phyloP scores from a whole-genome alignment of 2,888 invertebrate species.

The Geotrupes spiniger region DNA sequence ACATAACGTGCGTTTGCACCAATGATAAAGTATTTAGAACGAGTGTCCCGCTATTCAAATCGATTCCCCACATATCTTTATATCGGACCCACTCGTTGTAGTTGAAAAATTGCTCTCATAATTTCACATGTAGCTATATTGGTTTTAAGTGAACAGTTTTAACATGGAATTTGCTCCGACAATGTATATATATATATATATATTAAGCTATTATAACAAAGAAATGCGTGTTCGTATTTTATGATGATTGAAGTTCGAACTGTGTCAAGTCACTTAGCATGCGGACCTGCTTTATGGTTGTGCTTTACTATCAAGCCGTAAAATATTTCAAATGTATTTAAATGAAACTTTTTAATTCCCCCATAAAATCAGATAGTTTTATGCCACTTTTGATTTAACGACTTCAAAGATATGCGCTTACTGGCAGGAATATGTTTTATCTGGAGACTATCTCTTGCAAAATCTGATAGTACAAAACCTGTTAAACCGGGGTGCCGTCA shows the following conservation, averaged over 20 bases:
- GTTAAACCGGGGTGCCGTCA: slow-evolving; percentile 33
- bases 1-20: slow-evolving; percentile 1
- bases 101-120: slow-evolving; percentile 8
- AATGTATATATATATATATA: slow-evolving; percentile 28
- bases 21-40: not conserved
- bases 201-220: slow-evolving; percentile 45
- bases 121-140: slow-evolving; percentile 14
- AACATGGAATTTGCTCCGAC: slow-evolving; percentile 10
- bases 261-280: slow-evolving; percentile 48
- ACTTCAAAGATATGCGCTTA: slow-evolving; percentile 33
- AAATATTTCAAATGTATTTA: slow-evolving; percentile 48
- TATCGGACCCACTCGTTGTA: not conserved
- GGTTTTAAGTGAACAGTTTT: slow-evolving; percentile 14
- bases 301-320: slow-evolving; percentile 45
- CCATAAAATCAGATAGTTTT: slow-evolving; percentile 48
- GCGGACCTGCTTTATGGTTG: slow-evolving; percentile 44
- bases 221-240: slow-evolving; percentile 42
- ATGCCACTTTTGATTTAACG: slow-evolving; percentile 46
- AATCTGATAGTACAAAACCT: slow-evolving; percentile 36
- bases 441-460: slow-evolving; percentile 29
- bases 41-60: not conserved
- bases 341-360: slow-evolving; percentile 49
- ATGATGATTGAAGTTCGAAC: slow-evolving; percentile 49
- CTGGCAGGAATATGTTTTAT: slow-evolving; percentile 27
- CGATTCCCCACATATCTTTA: not conserved